These are phyloP conservation scores for Phainopepla nitens DNA, from an alignment of 2,113 vertebrate species.

Conservation along the genomic window DNA sequence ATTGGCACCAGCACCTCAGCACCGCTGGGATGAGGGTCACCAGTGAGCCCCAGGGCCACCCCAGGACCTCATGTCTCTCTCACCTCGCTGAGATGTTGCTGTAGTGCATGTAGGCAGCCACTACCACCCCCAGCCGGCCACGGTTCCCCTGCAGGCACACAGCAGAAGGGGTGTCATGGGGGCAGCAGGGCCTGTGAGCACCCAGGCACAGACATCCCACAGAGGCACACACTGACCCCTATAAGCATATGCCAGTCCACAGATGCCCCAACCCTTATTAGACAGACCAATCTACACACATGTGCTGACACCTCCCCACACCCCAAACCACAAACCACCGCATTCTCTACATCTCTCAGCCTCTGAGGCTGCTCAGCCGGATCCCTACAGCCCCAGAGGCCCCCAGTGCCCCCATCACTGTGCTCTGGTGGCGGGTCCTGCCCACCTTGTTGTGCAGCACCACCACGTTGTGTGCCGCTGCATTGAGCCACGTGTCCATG, in stretches of 20 bases:
- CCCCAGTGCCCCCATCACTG: rapidly evolving
- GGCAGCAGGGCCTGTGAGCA: neutral
- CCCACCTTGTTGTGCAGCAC: slow-evolving; percentile 96
- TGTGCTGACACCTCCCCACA: neutral
- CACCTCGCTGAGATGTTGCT: slow-evolving; percentile 99
- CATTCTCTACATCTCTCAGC: neutral
- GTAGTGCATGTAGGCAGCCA: slow-evolving; percentile 97
- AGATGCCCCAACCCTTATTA: neutral
- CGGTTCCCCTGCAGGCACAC: slow-evolving; percentile 84
- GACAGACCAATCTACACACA: neutral
- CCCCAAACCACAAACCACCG: neutral
- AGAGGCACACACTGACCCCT: neutral
- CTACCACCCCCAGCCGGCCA: slow-evolving; percentile 91
- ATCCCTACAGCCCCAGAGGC: neutral
- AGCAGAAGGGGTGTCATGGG: neutral
- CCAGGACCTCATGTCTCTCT: neutral
- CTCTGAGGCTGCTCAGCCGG: neutral
- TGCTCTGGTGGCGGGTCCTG: rapidly evolving
- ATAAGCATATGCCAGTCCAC: rapidly evolving
- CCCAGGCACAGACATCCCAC: rapidly evolving
- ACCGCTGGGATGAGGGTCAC: rapidly evolving
- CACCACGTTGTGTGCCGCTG: slow-evolving; percentile 87
- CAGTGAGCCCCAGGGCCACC: neutral
- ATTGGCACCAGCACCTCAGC: neutral
- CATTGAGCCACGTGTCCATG: slow-evolving; percentile 96